Base-by-base conservation (phyloP, 2,113 vertebrate genomes). In the Nerophis ophidion region DNA sequence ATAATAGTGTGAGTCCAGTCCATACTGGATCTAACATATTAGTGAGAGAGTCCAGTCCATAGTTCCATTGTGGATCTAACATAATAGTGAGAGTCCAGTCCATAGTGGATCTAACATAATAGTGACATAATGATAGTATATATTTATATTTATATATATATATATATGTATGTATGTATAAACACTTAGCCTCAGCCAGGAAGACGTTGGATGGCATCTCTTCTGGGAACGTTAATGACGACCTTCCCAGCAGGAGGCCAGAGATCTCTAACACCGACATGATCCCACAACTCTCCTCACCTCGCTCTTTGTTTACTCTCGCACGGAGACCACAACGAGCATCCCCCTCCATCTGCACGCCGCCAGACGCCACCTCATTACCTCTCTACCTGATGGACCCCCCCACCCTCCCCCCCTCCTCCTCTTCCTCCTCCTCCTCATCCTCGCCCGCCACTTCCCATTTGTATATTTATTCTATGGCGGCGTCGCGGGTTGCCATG, bases 401-500 rank as follows among this genome's bases (percentile, higher is more conserved):
- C 66, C 66, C 70, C 64, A 36, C 17, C 53, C 65, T 65, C 17
- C 53, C 65, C 66, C 78, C 49, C 60, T 53, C 46, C 53, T 64
- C 75, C 59, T 26, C 19, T 3, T 26, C 40, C 63, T 65, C 66
- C 70, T 65, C 42, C 16, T 50, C 65, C 66, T 76, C 49, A 58
- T 53, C 46, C 53, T 64, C 76, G 26, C 26, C 26, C 26, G 26
- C 26, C 26, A 26, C 59, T 80, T 78, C 80, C 82, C 84, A 79
- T 84, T 82, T 86, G 82, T 87, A 75, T 84, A 83, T 86, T 70
- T 73, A 70, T 79, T 81, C 67, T 64, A 68, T 72, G 91, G 89
- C 93, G 85, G 94, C 93, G 91, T 95, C 90, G 93, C 93, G 93
- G 94, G 94, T 93, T 87, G 91, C 92, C 91, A 90, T 93, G 95